These are phyloP conservation scores for Cactoblastis cactorum DNA, from an alignment of 2,888 invertebrate genomes.

Conservation along the genomic window DNA sequence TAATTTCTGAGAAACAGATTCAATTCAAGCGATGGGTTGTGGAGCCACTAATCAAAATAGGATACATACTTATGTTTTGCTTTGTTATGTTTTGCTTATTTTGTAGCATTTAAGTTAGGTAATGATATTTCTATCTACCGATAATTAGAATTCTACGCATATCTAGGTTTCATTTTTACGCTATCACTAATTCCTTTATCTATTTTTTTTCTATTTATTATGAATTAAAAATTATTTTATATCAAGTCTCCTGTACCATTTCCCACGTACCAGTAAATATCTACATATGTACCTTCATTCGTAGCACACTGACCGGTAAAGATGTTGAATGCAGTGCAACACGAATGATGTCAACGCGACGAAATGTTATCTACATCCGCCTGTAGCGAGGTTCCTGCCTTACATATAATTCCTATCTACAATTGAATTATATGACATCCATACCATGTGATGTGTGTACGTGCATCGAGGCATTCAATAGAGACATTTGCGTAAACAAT, in stretches of 20 bases:
- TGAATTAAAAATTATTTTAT: too few species aligned
- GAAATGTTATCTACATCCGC: constrained; percentile 70
- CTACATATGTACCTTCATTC: constrained; percentile 6
- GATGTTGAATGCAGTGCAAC: constrained; percentile 27
- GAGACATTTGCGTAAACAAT: constrained; percentile 14
- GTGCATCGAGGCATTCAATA: constrained; percentile 20
- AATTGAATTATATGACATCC: constrained; percentile 13
- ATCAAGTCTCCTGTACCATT: constrained; percentile 18
- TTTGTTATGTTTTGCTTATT: too few species aligned
- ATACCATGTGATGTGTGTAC: constrained; percentile 17
- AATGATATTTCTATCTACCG: too few species aligned
- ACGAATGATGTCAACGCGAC: constrained; percentile 56
- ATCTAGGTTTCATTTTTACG: too few species aligned
- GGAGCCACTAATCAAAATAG: too few species aligned
- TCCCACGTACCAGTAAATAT: constrained; percentile 27
- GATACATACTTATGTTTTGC: too few species aligned
- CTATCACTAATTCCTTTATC: too few species aligned
- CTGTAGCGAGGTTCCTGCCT: constrained; percentile 30
- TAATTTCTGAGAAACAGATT: too few species aligned
- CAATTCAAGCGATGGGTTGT: too few species aligned
- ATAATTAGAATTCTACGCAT: too few species aligned
- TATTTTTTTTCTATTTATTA: too few species aligned
- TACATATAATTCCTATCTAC: neutral
- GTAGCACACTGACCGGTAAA: neutral
- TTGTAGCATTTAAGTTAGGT: too few species aligned